Evolutionary conservation across 2,113 vertebrate species (phyloP).

Genomic region (Anthoscopus minutus): DNA sequence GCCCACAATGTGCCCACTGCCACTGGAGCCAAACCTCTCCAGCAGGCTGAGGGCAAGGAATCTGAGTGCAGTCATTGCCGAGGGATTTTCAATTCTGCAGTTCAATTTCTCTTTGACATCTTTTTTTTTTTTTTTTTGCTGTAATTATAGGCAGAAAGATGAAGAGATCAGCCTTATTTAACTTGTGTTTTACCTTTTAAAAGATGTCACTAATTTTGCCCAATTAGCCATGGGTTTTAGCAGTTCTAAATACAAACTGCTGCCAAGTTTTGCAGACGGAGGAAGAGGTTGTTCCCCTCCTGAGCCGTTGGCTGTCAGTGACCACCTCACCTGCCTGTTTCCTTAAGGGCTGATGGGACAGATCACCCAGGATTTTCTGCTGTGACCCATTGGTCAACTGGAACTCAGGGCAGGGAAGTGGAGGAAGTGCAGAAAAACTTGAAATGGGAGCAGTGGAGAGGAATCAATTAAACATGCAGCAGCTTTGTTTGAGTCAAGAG

Average conservation of each 20-base stretch:
- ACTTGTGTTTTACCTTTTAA: neutral
- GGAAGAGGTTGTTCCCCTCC: neutral
- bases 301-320: neutral
- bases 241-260: neutral
- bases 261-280: neutral
- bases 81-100: neutral
- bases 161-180: neutral
- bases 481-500: neutral
- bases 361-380: neutral
- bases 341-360: neutral
- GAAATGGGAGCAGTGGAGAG: neutral
- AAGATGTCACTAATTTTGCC: neutral
- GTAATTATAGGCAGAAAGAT: neutral
- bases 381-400: neutral
- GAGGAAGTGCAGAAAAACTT: neutral
- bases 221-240: neutral
- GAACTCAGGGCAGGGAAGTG: neutral
- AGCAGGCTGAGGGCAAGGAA: neutral
- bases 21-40: constrained; percentile 4
- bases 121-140: neutral
- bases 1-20: neutral
- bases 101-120: neutral
- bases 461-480: neutral
- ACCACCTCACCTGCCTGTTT: fast-evolving
- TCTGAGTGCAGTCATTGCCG: neutral